phyloP scores from a whole-genome alignment of 2,888 invertebrate species.

The Synanthedon myopaeformis region DNA sequence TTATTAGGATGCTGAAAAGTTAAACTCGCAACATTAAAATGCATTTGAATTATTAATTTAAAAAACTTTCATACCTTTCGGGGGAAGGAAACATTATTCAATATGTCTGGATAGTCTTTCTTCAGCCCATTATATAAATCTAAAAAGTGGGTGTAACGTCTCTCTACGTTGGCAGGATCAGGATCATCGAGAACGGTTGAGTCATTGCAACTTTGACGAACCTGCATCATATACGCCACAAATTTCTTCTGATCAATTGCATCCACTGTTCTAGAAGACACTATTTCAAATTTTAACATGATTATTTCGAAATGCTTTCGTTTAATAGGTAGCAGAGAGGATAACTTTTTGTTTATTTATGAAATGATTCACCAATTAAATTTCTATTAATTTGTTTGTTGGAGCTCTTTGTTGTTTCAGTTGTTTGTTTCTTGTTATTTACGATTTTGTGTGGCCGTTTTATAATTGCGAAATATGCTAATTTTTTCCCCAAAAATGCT shows the following conservation, averaged over 20 bases:
- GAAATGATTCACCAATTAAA: no score
- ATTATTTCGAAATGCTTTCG: neutral
- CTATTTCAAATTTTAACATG: slow-evolving; percentile 74
- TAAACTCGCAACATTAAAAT: neutral
- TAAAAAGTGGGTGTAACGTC: slow-evolving; percentile 80
- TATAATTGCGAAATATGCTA: no score
- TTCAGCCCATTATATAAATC: slow-evolving; percentile 73
- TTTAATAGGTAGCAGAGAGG: no score
- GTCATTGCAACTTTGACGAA: slow-evolving; percentile 69
- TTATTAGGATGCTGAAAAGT: neutral
- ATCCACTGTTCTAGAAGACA: slow-evolving; percentile 74
- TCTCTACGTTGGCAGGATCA: slow-evolving; percentile 74
- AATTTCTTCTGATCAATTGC: slow-evolving; percentile 74
- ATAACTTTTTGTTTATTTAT: no score
- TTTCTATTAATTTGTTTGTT: no score
- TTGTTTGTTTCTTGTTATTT: no score
- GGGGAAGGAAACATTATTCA: slow-evolving; percentile 72
- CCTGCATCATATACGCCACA: slow-evolving; percentile 77
- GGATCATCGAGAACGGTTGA: slow-evolving; percentile 50
- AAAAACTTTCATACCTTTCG: slow-evolving; percentile 63
- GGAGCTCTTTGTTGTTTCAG: no score
- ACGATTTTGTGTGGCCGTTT: no score
- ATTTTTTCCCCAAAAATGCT: no score
- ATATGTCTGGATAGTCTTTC: slow-evolving; percentile 66
- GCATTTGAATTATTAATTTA: slow-evolving; percentile 9